Conservation (phyloP, 2,888 invertebrate species). For the Copidosoma aretas region DNA sequence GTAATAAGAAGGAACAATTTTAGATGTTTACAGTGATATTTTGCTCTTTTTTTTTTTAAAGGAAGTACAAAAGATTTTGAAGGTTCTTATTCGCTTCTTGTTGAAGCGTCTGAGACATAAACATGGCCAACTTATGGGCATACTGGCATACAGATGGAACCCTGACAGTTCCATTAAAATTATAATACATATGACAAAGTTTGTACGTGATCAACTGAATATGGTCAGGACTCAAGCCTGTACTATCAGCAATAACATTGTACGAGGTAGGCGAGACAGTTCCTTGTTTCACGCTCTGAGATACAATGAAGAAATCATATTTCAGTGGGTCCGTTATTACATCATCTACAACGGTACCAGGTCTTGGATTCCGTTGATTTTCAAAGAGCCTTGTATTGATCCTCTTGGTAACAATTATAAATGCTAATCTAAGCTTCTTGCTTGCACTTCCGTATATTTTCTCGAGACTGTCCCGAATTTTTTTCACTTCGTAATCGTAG, state of each 20-base stretch:
- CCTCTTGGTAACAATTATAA: conserved; percentile 88
- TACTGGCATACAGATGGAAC: conserved; percentile 95
- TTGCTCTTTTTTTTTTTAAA: conserved; percentile 62
- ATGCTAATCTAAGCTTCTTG: conserved; percentile 70
- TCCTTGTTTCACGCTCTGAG: conserved; percentile 86
- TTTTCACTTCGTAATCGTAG: conserved; percentile 73
- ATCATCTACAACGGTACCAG: conserved; percentile 89
- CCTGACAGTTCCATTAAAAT: conserved; percentile 77
- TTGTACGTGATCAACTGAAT: conserved; percentile 87
- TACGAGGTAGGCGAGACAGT: conserved; percentile 91
- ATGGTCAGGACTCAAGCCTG: conserved; percentile 73
- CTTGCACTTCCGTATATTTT: conserved; percentile 75
- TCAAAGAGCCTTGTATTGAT: conserved; percentile 80
- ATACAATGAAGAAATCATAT: conserved; percentile 90
- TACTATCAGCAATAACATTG: conserved; percentile 81
- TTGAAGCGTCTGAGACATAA: conserved; percentile 74
- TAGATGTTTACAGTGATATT: background rate
- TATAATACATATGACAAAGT: conserved; percentile 87
- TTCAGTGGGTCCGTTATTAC: conserved; percentile 78
- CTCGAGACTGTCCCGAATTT: conserved; percentile 63
- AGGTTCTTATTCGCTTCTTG: background rate
- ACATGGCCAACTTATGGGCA: conserved; percentile 91
- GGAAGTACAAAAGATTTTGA: conserved; percentile 65
- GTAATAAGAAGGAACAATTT: background rate
- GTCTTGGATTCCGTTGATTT: conserved; percentile 71